These are phyloP conservation scores for Scaptodrosophila lebanonensis DNA, from an alignment of 1,140 invertebrate species.

Conservation along the genomic window DNA sequence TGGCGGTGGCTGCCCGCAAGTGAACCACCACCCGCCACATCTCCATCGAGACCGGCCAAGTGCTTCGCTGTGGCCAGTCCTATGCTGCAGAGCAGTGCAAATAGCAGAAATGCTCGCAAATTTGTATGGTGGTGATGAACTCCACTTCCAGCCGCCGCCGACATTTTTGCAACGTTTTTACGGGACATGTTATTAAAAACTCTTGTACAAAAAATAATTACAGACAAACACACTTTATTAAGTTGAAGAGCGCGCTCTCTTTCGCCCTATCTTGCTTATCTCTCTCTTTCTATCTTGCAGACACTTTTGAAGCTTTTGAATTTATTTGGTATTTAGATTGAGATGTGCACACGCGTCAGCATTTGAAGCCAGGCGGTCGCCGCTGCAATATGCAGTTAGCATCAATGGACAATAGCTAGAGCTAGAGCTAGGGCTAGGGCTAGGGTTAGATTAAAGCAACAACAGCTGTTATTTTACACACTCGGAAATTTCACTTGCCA, in stretches of 20 bases:
- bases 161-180: neutral
- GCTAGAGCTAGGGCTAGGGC: too few species aligned
- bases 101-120: conserved; percentile 27
- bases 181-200: too few species aligned
- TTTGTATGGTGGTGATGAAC: conserved; percentile 22
- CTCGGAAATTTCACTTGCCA: too few species aligned
- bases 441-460: too few species aligned
- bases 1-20: conserved; percentile 18
- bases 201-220: too few species aligned
- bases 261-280: too few species aligned
- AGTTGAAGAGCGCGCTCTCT: neutral
- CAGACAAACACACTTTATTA: too few species aligned
- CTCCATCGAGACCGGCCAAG: conserved; percentile 26
- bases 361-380: neutral
- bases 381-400: conserved; percentile 39
- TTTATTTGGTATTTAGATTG: neutral
- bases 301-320: too few species aligned
- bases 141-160: too few species aligned
- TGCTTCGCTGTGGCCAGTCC: conserved; percentile 43
- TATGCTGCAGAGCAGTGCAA: conserved; percentile 41
- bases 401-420: too few species aligned
- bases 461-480: conserved; percentile 43
- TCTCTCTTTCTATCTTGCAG: too few species aligned
- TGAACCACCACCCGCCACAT: conserved; percentile 18
- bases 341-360: neutral